Conservation (phyloP, 2,888 invertebrate genomes). For the Dendrolimus pini region DNA sequence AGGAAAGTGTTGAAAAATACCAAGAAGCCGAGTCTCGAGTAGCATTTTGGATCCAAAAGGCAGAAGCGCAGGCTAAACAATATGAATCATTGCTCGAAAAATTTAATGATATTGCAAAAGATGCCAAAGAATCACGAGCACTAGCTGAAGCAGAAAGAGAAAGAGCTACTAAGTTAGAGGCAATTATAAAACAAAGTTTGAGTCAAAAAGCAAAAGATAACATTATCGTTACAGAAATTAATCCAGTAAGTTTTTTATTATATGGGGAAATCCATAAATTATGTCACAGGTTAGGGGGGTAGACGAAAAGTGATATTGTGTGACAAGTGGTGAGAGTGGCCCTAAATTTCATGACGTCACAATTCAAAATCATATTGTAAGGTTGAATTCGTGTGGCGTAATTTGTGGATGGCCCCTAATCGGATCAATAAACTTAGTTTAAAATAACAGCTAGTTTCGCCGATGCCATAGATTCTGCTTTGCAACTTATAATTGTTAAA, state of each 20-base stretch:
- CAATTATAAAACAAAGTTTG: constrained; percentile 37
- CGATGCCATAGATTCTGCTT: no score
- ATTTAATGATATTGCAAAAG: constrained; percentile 47
- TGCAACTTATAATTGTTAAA: no score
- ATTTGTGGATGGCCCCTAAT: no score
- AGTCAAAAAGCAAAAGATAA: constrained; percentile 18
- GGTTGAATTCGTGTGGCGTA: no score
- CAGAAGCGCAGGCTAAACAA: constrained; percentile 54
- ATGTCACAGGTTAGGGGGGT: no score
- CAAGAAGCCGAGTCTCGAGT: constrained; percentile 51
- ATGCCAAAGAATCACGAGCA: constrained; percentile 47
- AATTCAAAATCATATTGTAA: no score
- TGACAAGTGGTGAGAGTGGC: no score
- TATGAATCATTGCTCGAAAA: constrained; percentile 53
- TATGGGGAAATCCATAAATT: no score
- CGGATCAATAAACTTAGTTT: no score
- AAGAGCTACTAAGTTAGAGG: constrained; percentile 42
- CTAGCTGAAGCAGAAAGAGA: constrained; percentile 46
- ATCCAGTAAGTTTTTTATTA: neutral
- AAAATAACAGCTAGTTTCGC: no score
- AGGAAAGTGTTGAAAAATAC: constrained; percentile 35
- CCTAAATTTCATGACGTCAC: no score
- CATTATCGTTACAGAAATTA: neutral
- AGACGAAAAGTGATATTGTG: no score
- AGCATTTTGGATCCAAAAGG: constrained; percentile 45